phyloP scores from a whole-genome alignment of 2,888 invertebrate species.

The Drosophila kokeensis region DNA sequence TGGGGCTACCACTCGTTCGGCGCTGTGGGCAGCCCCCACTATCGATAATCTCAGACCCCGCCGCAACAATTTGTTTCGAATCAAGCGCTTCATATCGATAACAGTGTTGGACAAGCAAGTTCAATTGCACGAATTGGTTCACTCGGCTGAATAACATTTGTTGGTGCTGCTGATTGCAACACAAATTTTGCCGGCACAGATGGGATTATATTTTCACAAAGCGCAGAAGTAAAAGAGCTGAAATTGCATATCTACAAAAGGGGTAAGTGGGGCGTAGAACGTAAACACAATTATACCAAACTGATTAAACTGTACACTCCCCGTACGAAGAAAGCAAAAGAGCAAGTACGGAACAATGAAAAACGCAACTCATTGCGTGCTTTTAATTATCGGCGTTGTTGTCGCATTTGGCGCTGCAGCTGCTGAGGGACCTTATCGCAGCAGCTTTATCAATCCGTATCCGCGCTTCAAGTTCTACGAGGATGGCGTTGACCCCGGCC shows the following conservation, averaged over 20 bases:
- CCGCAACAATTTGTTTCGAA: neutral
- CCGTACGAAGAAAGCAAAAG: neutral
- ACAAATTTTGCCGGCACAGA: slow-evolving; percentile 50
- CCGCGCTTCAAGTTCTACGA: slow-evolving; percentile 77
- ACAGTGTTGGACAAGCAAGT: neutral
- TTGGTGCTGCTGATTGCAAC: slow-evolving; percentile 14
- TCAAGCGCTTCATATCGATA: slow-evolving; percentile 6
- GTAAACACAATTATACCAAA: neutral
- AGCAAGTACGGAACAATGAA: slow-evolving; percentile 59
- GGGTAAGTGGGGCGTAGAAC: slow-evolving; percentile 37
- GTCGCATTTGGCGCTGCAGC: slow-evolving; percentile 8
- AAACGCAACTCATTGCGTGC: slow-evolving; percentile 65
- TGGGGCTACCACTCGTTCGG: too few species aligned
- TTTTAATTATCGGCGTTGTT: slow-evolving; percentile 38
- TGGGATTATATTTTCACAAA: slow-evolving; percentile 14
- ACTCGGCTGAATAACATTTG: neutral
- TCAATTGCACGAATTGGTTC: neutral
- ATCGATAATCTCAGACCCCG: too few species aligned
- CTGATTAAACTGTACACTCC: slow-evolving; percentile 20
- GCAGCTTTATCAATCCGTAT: slow-evolving; percentile 84
- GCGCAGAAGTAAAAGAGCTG: slow-evolving; percentile 25
- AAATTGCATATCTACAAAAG: slow-evolving; percentile 8
- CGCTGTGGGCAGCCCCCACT: too few species aligned
- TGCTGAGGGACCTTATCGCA: slow-evolving; percentile 53
- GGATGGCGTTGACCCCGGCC: slow-evolving; percentile 83